Base-by-base conservation (phyloP, 2,113 vertebrate species). In the Coptodon rendalli region DNA sequence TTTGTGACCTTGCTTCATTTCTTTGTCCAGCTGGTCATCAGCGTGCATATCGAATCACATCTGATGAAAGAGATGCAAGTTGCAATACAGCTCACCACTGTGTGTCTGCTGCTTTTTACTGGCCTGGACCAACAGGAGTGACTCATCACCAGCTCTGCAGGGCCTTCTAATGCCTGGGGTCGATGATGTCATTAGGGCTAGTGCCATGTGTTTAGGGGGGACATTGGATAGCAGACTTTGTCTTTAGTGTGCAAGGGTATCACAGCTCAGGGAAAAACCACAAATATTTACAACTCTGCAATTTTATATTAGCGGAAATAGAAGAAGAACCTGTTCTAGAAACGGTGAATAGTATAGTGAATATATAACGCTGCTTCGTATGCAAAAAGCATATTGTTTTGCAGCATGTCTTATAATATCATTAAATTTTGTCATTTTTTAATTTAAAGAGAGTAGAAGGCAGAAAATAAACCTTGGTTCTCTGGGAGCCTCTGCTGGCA, bases 401-500 rank as follows among this genome's bases (percentile, higher is more conserved):
- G 27, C 48, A 34, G 16, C 9, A n/a, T 52, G 27, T 78, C 27
- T 78, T 31, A 38, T 66, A n/a, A 66, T 50, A 31, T 8, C 9
- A 50, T 19, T 31, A 50, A 19, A 19, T 31, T 10, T 48, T 50
- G 9, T 50, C 10, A 78, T 50, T 78, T 78, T 50, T 31, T n/a
- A 31, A n/a, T 78, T n/a, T 31, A 78, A 19, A 52, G 4, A 78
- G 43, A 50, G 27, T 52, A 12, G 73, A 78, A 19, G 27, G 27
- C 45, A 78, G 31, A 52, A 78, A 34, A 78, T 19, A 31, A 76
- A 76, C 4, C 16, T 48, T 9, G 87, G 89, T 89, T 91, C 90
- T 91, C 61, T 91, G 34, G 40, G 29, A 86, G 63, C 92, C 89
- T 84, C 94, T 96, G 90, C 89, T 91, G 94, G 89, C 4, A 12